phyloP scores from a whole-genome alignment of 1,140 invertebrate species.

The Dreissena polymorpha region DNA sequence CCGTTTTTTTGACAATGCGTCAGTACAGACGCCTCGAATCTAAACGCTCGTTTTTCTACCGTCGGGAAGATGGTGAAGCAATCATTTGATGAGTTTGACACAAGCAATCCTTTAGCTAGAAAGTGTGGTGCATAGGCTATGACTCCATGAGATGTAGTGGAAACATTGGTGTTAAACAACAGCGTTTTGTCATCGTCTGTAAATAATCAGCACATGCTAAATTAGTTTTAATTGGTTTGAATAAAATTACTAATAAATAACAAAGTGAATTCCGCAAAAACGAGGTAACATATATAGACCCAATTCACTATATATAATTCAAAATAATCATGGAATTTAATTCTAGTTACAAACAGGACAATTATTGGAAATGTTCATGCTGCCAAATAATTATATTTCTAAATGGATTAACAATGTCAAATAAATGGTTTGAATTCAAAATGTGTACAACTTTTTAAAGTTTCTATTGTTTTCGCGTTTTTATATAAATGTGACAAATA shows the following conservation, averaged over 20 bases:
- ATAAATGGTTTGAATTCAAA: too few relatives aligned
- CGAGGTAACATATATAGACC: neutral
- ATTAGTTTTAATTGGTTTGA: neutral
- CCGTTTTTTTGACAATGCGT: neutral
- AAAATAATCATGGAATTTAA: too few relatives aligned
- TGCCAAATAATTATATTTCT: too few relatives aligned
- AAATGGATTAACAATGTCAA: too few relatives aligned
- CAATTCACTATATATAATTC: neutral
- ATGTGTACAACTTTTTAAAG: too few relatives aligned
- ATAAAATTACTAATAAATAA: neutral
- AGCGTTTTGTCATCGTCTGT: neutral
- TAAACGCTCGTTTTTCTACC: neutral
- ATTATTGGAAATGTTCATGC: too few relatives aligned
- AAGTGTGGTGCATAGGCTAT: neutral
- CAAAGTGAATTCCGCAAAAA: neutral
- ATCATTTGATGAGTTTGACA: neutral
- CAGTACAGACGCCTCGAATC: neutral
- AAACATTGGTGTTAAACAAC: neutral
- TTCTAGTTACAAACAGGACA: too few relatives aligned
- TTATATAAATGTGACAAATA: too few relatives aligned
- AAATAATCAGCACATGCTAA: neutral
- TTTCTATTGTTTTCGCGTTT: too few relatives aligned
- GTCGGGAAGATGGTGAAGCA: neutral
- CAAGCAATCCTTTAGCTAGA: neutral
- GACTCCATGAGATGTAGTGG: constrained; percentile 6